Conservation (phyloP, 2,888 invertebrate genomes). For the Clostera curtula region DNA sequence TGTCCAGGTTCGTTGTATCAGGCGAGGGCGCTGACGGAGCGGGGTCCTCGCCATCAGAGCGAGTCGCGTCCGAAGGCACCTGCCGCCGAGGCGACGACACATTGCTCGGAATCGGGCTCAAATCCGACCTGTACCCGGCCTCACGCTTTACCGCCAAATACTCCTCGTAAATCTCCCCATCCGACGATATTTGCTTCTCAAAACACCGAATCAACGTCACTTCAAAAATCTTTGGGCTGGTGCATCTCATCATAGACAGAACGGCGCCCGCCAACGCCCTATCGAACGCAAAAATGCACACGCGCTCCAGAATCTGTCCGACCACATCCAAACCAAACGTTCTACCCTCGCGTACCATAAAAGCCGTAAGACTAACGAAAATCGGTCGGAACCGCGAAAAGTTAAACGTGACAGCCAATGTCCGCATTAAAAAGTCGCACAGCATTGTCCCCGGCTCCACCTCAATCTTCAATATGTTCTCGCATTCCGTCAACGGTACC, state of each 20-base stretch:
- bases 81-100: not conserved
- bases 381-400: constrained; percentile 51
- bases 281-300: constrained; percentile 48
- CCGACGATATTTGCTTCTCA: constrained; percentile 31
- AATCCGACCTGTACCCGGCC: constrained; percentile 3
- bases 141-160: constrained; percentile 18
- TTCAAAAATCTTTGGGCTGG: constrained; percentile 33
- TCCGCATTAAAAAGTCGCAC: constrained; percentile 42
- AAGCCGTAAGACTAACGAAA: constrained; percentile 41
- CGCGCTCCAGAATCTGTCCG: constrained; percentile 41
- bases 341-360: constrained; percentile 30
- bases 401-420: constrained; percentile 49
- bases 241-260: constrained; percentile 36
- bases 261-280: constrained; percentile 30
- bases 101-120: not conserved
- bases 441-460: constrained; percentile 16
- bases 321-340: constrained; percentile 32
- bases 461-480: constrained; percentile 30
- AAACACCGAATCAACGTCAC: constrained; percentile 33
- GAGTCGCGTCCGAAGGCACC: not conserved
- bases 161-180: constrained; percentile 22
- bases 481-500: constrained; percentile 28
- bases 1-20: constrained; percentile 47
- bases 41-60: constrained; percentile 3
- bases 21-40: constrained; percentile 31